Evolutionary conservation across 1,140 invertebrate species (phyloP).

Genomic region (Cyphomyrmex costatus): DNA sequence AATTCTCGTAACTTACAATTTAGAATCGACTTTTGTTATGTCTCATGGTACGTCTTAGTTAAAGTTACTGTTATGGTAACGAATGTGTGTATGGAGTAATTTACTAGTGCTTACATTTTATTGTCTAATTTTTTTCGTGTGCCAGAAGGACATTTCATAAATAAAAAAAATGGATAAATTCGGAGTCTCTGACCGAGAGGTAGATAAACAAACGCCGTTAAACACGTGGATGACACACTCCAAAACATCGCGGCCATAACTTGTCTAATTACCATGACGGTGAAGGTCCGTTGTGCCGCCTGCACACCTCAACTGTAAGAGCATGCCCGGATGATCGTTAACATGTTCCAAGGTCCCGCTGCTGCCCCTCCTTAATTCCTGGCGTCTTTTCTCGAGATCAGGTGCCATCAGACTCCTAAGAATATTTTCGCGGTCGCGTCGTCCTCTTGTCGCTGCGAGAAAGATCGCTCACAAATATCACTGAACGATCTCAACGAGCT

Average conservation of each 20-base stretch:
- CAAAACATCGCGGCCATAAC: not conserved
- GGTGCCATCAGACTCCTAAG: conserved; percentile 80
- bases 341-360: conserved; percentile 57
- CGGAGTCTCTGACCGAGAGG: not conserved
- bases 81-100: too few species aligned
- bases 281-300: conserved; percentile 72
- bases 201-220: too few species aligned
- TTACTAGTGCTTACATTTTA: too few species aligned
- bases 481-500: not conserved
- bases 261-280: conserved; percentile 67
- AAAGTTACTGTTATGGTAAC: too few species aligned
- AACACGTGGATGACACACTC: too few species aligned
- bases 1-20: too few species aligned
- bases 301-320: conserved; percentile 72
- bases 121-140: too few species aligned
- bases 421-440: not conserved
- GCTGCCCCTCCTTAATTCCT: conserved; percentile 71
- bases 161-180: not conserved
- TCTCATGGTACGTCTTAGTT: too few species aligned
- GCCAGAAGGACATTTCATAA: not conserved
- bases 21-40: too few species aligned
- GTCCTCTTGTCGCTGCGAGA: not conserved
- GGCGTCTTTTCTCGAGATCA: conserved; percentile 80
- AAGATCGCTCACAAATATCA: not conserved
- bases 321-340: conserved; percentile 73